phyloP scores from a whole-genome alignment of 2,113 vertebrate genomes.

The Austrofundulus limnaeus region DNA sequence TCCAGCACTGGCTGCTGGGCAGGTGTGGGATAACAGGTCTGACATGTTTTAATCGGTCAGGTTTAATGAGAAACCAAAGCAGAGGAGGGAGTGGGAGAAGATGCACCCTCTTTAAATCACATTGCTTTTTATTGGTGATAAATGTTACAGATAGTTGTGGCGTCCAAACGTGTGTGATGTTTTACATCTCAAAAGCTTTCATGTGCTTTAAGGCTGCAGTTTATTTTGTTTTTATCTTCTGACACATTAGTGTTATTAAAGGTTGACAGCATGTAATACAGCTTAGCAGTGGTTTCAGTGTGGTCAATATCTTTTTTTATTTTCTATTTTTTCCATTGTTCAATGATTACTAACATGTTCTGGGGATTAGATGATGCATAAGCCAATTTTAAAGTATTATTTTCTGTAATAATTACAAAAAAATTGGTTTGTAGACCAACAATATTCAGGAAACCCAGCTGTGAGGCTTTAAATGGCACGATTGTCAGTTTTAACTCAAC shows the following conservation, averaged over 20 bases:
- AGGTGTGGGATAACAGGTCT: slow-evolving; percentile 22
- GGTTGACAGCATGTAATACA: not conserved
- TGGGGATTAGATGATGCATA: not conserved
- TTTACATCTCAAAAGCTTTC: not conserved
- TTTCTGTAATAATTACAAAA: slow-evolving; percentile 23
- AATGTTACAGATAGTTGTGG: not conserved
- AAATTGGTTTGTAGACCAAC: slow-evolving; percentile 19
- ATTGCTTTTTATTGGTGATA: not conserved
- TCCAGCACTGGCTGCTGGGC: slow-evolving; percentile 14
- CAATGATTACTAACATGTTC: not conserved
- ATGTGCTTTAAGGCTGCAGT: not conserved
- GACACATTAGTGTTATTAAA: not conserved
- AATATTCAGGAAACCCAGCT: slow-evolving; percentile 21
- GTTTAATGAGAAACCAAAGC: too few relatives aligned
- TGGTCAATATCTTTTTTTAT: too few relatives aligned
- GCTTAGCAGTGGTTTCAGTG: too few relatives aligned
- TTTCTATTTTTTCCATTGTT: too few relatives aligned
- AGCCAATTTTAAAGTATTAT: slow-evolving; percentile 8
- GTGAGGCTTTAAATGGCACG: slow-evolving; percentile 21
- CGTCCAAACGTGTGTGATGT: not conserved
- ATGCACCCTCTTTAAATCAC: not conserved
- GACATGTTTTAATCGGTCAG: too few relatives aligned
- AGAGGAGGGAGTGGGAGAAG: not conserved
- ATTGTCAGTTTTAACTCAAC: slow-evolving; percentile 40
- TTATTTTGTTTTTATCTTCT: not conserved